Base-by-base conservation (phyloP, 2,113 vertebrate species). In the Verasper variegatus region DNA sequence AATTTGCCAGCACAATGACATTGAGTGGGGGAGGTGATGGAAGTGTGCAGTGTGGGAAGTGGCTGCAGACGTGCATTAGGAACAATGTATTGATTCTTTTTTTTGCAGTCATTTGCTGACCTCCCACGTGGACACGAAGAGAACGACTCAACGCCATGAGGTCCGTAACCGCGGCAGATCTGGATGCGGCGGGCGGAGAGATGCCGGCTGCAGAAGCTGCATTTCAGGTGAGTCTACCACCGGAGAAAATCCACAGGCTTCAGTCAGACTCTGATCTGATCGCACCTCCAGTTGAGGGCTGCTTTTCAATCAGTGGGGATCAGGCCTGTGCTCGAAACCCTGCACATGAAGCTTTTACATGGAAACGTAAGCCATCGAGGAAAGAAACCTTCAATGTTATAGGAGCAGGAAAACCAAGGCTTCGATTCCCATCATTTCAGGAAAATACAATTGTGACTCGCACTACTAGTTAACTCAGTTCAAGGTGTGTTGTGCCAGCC, bases 1-100 rank as follows among this genome's bases (percentile, higher is more conserved):
- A 90, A 92, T 94, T 92, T 92, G 70, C 82, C 71, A 65, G 77
- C 82, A 88, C 78, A 86, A 89, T 81, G 82, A 86, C 76, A 89
- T 71, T 74, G 79, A 69, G 81, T 80, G 77, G 76, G 68, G 83
- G 88, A 86, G 82, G 81, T 81, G 85, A 77, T 71, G 72, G 82
- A 72, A 86, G 76, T 77, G 73, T 63, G 79, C 63, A 76, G 80
- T 75, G 74, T 68, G 78, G 76, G 75, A 82, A 81, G 78, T 86
- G 66, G 70, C 80, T 84, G 70, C 76, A 74, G 74, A 83, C 72
- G 24, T 82, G 77, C 42, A 3, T 65, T 35, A 80, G 58, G 76
- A 79, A 81, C 68, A 58, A 77, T 74, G 58, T 31, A 31, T 31
- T 31, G 31, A 31, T 31, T 31, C 27, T 31, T 82, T 81, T 1